phyloP scores from a whole-genome alignment of 1,140 invertebrate species.

The Zaprionus davidi region DNA sequence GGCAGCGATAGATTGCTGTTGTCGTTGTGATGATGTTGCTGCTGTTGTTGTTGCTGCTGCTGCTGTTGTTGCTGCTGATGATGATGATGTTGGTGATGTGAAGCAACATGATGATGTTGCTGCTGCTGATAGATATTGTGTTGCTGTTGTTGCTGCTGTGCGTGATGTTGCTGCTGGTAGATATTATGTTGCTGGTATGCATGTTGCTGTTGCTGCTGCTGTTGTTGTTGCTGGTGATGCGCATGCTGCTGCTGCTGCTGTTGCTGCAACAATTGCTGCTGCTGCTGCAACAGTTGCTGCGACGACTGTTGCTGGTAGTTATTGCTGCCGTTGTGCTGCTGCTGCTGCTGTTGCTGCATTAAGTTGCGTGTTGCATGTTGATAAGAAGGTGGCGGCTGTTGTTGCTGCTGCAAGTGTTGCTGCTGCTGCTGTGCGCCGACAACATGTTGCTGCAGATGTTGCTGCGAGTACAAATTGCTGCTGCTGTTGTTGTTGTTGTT shows the following conservation, averaged over 20 bases:
- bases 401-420: constrained; percentile 55
- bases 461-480: constrained; percentile 76
- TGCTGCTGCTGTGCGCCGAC: constrained; percentile 51
- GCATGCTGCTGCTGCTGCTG: constrained; percentile 65
- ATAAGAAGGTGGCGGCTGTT: constrained; percentile 83
- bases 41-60: constrained; percentile 86
- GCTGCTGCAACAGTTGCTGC: constrained; percentile 59
- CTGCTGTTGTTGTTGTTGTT: constrained; percentile 67
- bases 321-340: constrained; percentile 77
- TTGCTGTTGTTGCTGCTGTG: constrained; percentile 81
- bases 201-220: constrained; percentile 69
- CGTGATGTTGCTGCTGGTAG: constrained; percentile 64
- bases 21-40: constrained; percentile 88
- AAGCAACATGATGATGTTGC: constrained; percentile 52
- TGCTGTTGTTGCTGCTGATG: constrained; percentile 87
- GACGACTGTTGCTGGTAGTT: constrained; percentile 39
- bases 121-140: constrained; percentile 85
- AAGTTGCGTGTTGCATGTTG: constrained; percentile 82
- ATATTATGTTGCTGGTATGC: constrained; percentile 49
- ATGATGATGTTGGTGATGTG: constrained; percentile 54
- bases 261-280: constrained; percentile 63
- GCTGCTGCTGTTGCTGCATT: constrained; percentile 87
- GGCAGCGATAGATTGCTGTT: constrained; percentile 91
- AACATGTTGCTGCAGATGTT: constrained; percentile 53
- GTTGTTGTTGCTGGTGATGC: constrained; percentile 64